phyloP scores from a whole-genome alignment of 2,113 vertebrate genomes.

The Pangasianodon gigas region DNA sequence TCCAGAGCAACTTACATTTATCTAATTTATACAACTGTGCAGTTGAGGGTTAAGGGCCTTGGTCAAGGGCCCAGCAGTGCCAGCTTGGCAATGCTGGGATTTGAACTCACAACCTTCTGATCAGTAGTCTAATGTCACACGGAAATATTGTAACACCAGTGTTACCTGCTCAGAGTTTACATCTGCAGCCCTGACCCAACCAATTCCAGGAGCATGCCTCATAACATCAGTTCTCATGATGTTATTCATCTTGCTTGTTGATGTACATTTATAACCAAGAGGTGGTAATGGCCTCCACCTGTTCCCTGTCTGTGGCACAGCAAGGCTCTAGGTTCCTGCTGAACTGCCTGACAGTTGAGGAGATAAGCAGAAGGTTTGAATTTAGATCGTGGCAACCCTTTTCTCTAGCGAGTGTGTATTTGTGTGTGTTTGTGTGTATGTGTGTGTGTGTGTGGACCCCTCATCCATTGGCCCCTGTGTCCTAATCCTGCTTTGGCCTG shows the following conservation, averaged over 20 bases:
- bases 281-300: constrained; percentile 43
- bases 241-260: constrained; percentile 10
- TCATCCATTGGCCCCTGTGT: constrained; percentile 53
- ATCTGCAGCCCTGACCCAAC: not conserved
- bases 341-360: constrained; percentile 35
- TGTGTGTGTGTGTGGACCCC: constrained; percentile 17
- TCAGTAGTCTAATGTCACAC: not conserved
- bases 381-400: constrained; percentile 69
- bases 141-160: not conserved
- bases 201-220: not conserved
- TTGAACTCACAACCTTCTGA: not conserved
- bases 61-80: not conserved
- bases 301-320: constrained; percentile 53
- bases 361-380: constrained; percentile 62
- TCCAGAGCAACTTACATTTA: not conserved
- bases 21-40: not conserved
- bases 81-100: not conserved
- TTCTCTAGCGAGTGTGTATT: constrained; percentile 59
- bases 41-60: not conserved
- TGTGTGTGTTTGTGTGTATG: not conserved
- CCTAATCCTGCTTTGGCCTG: constrained; percentile 60
- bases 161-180: not conserved
- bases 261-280: constrained; percentile 26
- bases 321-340: constrained; percentile 32
- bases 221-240: not conserved